Base-by-base conservation (phyloP, 2,113 vertebrate genomes). In the Illadopsis cleaveri region DNA sequence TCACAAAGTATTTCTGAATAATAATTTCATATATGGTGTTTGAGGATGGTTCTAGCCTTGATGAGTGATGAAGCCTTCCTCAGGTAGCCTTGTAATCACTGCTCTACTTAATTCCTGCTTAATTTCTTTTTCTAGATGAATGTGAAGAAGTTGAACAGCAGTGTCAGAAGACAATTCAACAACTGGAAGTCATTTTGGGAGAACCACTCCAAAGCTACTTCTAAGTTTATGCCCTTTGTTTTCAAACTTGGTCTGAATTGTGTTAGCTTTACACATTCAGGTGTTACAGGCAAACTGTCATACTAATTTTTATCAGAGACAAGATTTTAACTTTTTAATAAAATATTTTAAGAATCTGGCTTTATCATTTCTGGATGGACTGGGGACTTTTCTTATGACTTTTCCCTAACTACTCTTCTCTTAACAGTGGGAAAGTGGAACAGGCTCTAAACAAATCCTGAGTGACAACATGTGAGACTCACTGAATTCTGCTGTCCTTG, bases 121-220 rank as follows among this genome's bases (percentile, higher is more conserved):
- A 31, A n/a, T 57, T 57, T 79, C 81, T 45, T 84, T 60, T 95
- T 96, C 25, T 91, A 99, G 99, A 99, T 95, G 99, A 99, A 73
- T 99, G 98, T 95, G 99, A 99, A 97, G 99, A 99, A 97, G 99
- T 99, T 89, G 99, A 99, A 93, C 98, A 98, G 57, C 99, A 99
- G 88, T 99, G 99, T 60, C 99, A 99, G 95, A 99, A 98, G 93
- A 99, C 99, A 5, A 97, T 99, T 82, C 99, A 99, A 76, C 98
- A 99, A 72, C 98, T 99, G 97, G 99, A 99, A 97, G 97, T 97
- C 24, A 97, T 99, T 66, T 96, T 99, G 93, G 99, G 99, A 91
- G 99, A 99, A 93, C 98, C 99, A 0, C 98, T 99, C 40, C 99
- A 99, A 97, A 99, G 98, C 97, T 99, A 99, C 98, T 99, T 99